phyloP scores from a whole-genome alignment of 1,140 invertebrate genomes.

The Brachionus koreanus region DNA sequence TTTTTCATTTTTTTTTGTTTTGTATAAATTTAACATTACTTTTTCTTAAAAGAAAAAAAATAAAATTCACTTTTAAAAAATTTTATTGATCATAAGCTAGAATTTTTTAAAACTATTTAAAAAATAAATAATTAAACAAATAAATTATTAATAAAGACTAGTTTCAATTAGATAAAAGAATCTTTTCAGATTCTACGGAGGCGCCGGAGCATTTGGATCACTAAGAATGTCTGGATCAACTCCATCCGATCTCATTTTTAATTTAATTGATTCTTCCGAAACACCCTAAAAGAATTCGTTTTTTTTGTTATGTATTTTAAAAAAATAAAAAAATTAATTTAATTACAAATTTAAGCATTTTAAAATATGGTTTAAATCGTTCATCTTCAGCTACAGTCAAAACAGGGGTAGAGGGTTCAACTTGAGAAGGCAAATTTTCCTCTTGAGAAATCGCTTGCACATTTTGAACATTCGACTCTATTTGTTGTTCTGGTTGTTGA shows the following conservation, averaged over 20 bases:
- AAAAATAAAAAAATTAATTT: background rate
- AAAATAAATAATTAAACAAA: background rate
- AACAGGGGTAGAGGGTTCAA: background rate
- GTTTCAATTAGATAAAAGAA: background rate
- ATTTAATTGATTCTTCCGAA: background rate
- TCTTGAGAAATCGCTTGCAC: background rate
- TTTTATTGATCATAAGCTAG: background rate
- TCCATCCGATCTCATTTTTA: constrained; percentile 32
- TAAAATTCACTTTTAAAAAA: background rate
- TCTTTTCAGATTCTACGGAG: background rate
- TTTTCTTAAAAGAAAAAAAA: background rate
- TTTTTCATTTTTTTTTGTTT: background rate
- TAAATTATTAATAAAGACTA: background rate
- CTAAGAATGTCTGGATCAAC: constrained; percentile 11
- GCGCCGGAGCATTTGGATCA: constrained; percentile 40
- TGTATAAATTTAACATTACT: background rate
- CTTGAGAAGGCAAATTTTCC: background rate
- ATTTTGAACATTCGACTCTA: background rate
- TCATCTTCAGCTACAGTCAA: constrained; percentile 29
- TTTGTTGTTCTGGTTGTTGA: background rate
- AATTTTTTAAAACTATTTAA: background rate
- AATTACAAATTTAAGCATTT: constrained; percentile 37
- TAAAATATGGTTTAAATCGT: constrained; percentile 7
- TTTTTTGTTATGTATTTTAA: background rate
- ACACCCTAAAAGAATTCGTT: constrained; percentile 11